Percentiles rank a stretch among this genome's conserved stretches.
phyloP scores from a whole-genome alignment of 2,888 invertebrate genomes.

The Cremastinae sp. region DNA sequence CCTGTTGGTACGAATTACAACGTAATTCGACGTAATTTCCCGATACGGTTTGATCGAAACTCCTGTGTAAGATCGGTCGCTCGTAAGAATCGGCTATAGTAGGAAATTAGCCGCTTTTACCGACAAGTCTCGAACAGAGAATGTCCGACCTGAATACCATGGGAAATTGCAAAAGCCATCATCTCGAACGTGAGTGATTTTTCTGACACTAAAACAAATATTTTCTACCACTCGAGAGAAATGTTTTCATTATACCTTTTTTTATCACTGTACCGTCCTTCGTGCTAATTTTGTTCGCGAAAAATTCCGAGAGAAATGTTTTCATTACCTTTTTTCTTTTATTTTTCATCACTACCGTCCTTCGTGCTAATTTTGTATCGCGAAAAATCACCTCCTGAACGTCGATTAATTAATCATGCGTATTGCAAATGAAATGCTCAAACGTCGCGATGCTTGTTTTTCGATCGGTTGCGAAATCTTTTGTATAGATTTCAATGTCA shows the following conservation, averaged over 20 bases:
- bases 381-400: too few relatives aligned
- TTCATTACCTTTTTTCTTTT: background rate
- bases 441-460: too few relatives aligned
- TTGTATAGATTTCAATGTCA: too few relatives aligned
- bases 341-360: background rate
- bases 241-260: background rate
- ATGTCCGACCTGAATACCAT: constrained; percentile 56
- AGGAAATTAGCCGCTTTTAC: constrained; percentile 40
- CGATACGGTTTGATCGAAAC: constrained; percentile 44
- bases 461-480: too few relatives aligned
- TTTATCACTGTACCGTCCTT: background rate
- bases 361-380: too few relatives aligned
- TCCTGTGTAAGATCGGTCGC: too few relatives aligned
- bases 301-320: constrained; percentile 1
- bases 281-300: too few relatives aligned
- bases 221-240: background rate
- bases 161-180: constrained; percentile 43
- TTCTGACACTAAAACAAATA: background rate
- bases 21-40: constrained; percentile 44
- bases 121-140: constrained; percentile 28
- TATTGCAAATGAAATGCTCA: too few relatives aligned
- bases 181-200: constrained; percentile 15
- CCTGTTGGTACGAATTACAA: constrained; percentile 19
- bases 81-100: constrained; percentile 40
- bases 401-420: too few relatives aligned